Evolutionary conservation across 2,797 vertebrate genomes (phyloP).

Genomic region (Danio aesculapii): DNA sequence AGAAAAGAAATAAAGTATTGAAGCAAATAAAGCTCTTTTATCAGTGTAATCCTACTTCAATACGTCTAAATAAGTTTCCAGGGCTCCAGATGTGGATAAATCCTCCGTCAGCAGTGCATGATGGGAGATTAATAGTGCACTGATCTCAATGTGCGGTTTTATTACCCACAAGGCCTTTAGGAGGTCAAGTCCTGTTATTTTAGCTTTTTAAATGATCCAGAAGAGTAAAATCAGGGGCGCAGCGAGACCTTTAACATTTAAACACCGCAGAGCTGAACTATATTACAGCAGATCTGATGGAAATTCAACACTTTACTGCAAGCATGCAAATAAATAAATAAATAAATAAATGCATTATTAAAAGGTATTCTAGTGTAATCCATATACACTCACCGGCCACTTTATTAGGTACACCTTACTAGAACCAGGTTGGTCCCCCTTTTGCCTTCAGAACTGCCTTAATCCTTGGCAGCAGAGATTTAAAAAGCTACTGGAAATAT

Average conservation of each 20-base stretch:
- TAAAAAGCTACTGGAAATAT: no score
- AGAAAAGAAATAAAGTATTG: no score
- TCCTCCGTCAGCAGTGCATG: slow-evolving; percentile 18
- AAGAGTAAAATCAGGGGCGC: not conserved
- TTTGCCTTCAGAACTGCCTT: no score
- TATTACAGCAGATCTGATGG: not conserved
- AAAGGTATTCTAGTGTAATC: no score
- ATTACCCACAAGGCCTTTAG: slow-evolving; percentile 12
- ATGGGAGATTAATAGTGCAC: slow-evolving; percentile 19
- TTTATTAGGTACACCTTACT: no score
- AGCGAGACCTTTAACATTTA: slow-evolving; percentile 36
- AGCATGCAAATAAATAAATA: not conserved
- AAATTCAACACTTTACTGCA: not conserved
- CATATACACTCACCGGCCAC: no score
- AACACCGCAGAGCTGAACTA: not conserved
- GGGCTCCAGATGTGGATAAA: not conserved
- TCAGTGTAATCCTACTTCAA: not conserved
- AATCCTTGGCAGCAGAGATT: no score
- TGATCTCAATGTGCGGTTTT: slow-evolving; percentile 14
- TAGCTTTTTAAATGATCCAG: slow-evolving; percentile 24
- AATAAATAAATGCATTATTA: no score
- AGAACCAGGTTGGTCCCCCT: no score
- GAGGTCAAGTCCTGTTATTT: slow-evolving; percentile 28
- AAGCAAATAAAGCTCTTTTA: not conserved
- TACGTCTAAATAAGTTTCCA: not conserved